A percentile compares a stretch with the other conserved stretches of the same genome.
Conservation (phyloP, 2,888 invertebrate genomes). For the Sussaba pulchella region DNA sequence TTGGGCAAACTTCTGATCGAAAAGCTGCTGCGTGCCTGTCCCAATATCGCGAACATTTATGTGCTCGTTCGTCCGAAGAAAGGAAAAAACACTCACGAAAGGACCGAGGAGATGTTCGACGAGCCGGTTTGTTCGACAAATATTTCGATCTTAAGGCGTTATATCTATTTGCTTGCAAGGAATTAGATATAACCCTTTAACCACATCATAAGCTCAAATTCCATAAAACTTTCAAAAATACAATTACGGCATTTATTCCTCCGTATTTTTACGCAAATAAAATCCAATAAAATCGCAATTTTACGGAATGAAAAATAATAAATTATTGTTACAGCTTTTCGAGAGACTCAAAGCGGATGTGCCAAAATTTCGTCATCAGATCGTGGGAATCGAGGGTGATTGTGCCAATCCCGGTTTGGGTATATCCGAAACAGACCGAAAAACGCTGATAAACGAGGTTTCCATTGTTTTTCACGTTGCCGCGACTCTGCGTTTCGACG, state of each 20-base stretch:
- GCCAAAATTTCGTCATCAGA: conserved; percentile 88
- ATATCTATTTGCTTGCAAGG: not conserved
- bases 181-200: too few relatives aligned
- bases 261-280: not conserved
- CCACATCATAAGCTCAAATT: too few relatives aligned
- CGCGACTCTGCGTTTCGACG: conserved; percentile 89
- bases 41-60: conserved; percentile 87
- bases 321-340: conserved; percentile 87
- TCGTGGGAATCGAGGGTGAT: conserved; percentile 87
- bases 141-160: too few relatives aligned
- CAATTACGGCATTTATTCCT: not conserved
- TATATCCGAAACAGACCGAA: conserved; percentile 86
- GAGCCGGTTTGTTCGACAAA: conserved; percentile 78
- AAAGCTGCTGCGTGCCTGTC: conserved; percentile 88
- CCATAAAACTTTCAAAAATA: too few relatives aligned
- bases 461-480: conserved; percentile 87
- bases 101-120: conserved; percentile 85
- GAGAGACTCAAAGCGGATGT: conserved; percentile 85
- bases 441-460: conserved; percentile 85
- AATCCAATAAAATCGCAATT: not conserved
- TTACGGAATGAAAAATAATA: not conserved
- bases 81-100: conserved; percentile 85
- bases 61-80: conserved; percentile 87
- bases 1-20: conserved; percentile 90
- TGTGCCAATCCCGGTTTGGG: conserved; percentile 87